A percentile compares a stretch with the other conserved stretches of the same genome.
Conservation (phyloP, 2,888 invertebrate species). For the Dasysyrphus albostriatus region DNA sequence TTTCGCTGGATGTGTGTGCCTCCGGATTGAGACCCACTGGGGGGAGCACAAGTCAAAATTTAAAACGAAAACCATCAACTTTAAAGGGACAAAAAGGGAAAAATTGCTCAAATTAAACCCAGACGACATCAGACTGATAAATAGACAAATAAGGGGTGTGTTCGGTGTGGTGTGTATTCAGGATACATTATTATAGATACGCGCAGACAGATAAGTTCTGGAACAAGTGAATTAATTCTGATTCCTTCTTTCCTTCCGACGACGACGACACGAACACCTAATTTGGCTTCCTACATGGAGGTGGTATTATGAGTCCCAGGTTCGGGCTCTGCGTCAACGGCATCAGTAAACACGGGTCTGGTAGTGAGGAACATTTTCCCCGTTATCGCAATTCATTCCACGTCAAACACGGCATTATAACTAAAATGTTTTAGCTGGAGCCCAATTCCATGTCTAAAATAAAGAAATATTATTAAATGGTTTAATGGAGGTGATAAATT, state of each 20-base stretch:
- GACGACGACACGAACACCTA: constrained; percentile 63
- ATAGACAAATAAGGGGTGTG: constrained; percentile 18
- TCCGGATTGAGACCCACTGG: neutral
- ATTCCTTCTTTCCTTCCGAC: too few species aligned
- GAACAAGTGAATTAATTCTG: constrained; percentile 72
- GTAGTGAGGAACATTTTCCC: too few species aligned
- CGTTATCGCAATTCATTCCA: too few species aligned
- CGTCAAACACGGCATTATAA: constrained; percentile 41
- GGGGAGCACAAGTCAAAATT: constrained; percentile 61
- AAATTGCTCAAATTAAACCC: constrained; percentile 48
- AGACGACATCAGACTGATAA: constrained; percentile 66
- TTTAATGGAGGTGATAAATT: constrained; percentile 69
- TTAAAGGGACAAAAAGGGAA: neutral
- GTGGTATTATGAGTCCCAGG: neutral
- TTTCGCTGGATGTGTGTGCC: neutral
- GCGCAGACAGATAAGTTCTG: constrained; percentile 47
- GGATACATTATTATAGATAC: constrained; percentile 40
- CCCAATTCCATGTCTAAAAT: constrained; percentile 9
- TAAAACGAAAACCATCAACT: constrained; percentile 34
- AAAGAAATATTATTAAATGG: constrained; percentile 66
- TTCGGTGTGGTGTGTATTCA: constrained; percentile 12
- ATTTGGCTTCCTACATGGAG: constrained; percentile 34
- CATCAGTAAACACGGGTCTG: neutral
- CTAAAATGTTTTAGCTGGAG: constrained; percentile 46
- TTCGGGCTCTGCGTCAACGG: too few species aligned